A percentile compares a stretch with the other conserved stretches of the same genome.
Evolutionary conservation across 2,113 vertebrate species (phyloP).

Genomic region (Microcebus ravelobensis): DNA sequence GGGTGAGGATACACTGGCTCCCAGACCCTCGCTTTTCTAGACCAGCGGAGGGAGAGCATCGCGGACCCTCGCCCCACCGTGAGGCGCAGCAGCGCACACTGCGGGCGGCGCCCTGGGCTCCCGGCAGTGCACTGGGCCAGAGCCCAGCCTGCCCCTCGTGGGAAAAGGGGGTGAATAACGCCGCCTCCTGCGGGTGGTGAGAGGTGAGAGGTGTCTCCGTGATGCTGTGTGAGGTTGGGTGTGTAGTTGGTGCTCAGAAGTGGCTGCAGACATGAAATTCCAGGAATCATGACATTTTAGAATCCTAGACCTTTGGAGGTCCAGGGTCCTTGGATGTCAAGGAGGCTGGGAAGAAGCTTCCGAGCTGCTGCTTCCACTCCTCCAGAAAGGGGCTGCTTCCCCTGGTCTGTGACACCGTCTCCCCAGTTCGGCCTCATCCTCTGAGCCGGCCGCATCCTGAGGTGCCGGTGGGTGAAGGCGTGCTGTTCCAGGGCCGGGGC

Average conservation of each 20-base stretch:
- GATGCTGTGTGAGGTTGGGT: neutral
- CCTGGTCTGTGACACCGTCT: neutral
- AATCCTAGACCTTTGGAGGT: neutral
- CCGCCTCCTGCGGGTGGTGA: neutral
- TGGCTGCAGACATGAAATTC: neutral
- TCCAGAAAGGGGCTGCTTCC: neutral
- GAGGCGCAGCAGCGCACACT: neutral
- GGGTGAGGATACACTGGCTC: neutral
- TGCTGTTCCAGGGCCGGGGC: neutral
- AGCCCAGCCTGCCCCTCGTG: neutral
- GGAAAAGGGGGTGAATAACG: neutral
- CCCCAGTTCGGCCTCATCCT: neutral
- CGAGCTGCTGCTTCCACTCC: neutral
- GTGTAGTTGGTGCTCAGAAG: neutral
- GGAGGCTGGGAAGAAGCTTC: neutral
- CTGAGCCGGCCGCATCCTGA: neutral
- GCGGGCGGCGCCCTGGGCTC: neutral
- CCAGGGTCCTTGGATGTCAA: neutral
- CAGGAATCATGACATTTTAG: neutral
- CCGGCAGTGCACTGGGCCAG: neutral
- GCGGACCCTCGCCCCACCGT: neutral
- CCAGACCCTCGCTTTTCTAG: neutral
- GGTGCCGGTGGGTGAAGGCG: neutral
- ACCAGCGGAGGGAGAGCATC: neutral
- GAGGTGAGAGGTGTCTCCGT: fast-evolving